phyloP scores from a whole-genome alignment of 2,888 invertebrate genomes.

The Limulus polyphemus region DNA sequence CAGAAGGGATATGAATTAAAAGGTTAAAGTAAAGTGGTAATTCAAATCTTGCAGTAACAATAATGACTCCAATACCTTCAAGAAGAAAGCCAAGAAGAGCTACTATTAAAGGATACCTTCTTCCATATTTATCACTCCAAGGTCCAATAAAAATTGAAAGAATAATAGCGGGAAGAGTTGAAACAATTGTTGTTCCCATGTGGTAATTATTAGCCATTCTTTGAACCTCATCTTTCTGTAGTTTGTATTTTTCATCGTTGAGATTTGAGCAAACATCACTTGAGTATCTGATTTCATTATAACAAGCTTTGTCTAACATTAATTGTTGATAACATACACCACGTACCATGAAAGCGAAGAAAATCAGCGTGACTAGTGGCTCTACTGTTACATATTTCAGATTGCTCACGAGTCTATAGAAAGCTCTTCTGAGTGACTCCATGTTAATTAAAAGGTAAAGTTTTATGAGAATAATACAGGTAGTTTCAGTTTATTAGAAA shows the following conservation, averaged over 20 bases:
- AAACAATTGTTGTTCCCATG: not conserved
- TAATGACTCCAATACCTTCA: slow-evolving; percentile 3
- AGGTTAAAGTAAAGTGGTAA: slow-evolving; percentile 11
- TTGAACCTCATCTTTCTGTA: not conserved
- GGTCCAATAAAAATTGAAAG: slow-evolving; percentile 7
- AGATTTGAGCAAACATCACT: not conserved
- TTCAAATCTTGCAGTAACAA: slow-evolving; percentile 8
- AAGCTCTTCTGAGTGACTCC: too few species aligned
- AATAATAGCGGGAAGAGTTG: not conserved
- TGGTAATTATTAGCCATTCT: not conserved
- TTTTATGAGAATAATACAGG: too few species aligned
- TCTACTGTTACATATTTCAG: not conserved
- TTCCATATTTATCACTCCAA: slow-evolving; percentile 20
- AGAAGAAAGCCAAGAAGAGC: slow-evolving; percentile 8
- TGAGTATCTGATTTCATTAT: not conserved
- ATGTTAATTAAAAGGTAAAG: too few species aligned
- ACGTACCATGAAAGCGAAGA: not conserved
- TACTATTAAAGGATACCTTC: slow-evolving; percentile 14
- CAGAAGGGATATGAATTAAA: slow-evolving; percentile 4
- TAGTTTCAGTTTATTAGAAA: too few species aligned
- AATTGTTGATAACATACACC: not conserved
- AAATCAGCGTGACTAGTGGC: not conserved
- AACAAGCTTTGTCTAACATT: not conserved
- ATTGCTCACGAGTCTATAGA: not conserved
- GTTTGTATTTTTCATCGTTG: not conserved